Evolutionary conservation across 2,797 vertebrate species (phyloP).

Genomic region (Acanthurus lineatus): DNA sequence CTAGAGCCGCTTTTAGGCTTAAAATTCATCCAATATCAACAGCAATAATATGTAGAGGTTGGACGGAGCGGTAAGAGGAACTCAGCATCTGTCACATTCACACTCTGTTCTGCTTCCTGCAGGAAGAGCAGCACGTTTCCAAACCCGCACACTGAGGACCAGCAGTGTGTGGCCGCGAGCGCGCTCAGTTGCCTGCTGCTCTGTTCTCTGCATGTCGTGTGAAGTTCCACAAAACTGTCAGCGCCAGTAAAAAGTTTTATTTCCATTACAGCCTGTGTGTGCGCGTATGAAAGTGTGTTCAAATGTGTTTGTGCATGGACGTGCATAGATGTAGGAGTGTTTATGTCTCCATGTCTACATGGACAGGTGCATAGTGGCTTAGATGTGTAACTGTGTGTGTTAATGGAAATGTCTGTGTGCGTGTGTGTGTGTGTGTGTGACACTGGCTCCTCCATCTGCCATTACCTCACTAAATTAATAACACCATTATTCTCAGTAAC

Average conservation of each 20-base stretch:
- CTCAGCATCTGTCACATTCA: constrained; percentile 48
- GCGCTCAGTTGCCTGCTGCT: constrained; percentile 17
- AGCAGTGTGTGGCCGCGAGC: constrained; percentile 31
- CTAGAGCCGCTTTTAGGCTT: constrained; percentile 3
- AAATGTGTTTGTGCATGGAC: neutral
- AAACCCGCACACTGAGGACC: constrained; percentile 23
- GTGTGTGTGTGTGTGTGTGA: constrained; percentile 29
- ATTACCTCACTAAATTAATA: constrained; percentile 80
- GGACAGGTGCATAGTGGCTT: constrained; percentile 30
- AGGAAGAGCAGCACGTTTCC: constrained; percentile 19
- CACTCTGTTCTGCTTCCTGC: constrained; percentile 39
- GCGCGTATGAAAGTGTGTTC: neutral
- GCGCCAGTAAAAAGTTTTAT: constrained; percentile 50
- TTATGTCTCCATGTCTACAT: neutral
- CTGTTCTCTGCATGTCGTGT: neutral
- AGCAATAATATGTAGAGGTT: constrained; percentile 26
- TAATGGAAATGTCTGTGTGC: neutral
- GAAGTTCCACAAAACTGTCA: constrained; percentile 31
- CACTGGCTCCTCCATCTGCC: constrained; percentile 60
- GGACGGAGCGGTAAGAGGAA: constrained; percentile 49
- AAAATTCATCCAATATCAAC: constrained; percentile 41
- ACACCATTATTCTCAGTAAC: constrained; percentile 70
- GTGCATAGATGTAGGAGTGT: constrained; percentile 7
- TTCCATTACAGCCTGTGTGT: constrained; percentile 55
- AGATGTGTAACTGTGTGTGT: constrained; percentile 4